Conservation (phyloP, 1,140 invertebrate species). For the Brachionus plicatilis region DNA sequence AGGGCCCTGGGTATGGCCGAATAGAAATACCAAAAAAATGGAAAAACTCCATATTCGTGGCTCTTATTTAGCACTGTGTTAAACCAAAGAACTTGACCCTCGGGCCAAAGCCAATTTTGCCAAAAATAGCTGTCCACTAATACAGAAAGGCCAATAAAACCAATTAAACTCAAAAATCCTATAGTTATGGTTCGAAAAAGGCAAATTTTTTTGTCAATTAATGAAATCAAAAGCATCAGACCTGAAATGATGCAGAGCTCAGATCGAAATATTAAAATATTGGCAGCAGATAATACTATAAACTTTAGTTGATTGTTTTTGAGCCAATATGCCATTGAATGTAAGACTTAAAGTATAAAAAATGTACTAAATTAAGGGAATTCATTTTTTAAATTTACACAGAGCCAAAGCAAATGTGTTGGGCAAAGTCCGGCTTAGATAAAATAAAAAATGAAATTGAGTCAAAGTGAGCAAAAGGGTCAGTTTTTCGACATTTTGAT, state of each 20-base stretch:
- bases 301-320: constrained; percentile 67
- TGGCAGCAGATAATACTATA: constrained; percentile 73
- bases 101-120: constrained; percentile 83
- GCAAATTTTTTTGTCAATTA: background rate
- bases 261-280: constrained; percentile 81
- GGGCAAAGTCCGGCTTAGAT: constrained; percentile 83
- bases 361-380: background rate
- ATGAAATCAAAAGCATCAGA: constrained; percentile 31
- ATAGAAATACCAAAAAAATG: constrained; percentile 97
- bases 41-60: constrained; percentile 89
- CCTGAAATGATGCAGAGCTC: constrained; percentile 67
- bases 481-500: constrained; percentile 70
- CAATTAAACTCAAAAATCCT: background rate
- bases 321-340: constrained; percentile 79
- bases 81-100: constrained; percentile 93
- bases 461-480: constrained; percentile 75
- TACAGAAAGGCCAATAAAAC: constrained; percentile 67
- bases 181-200: background rate
- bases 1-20: constrained; percentile 86
- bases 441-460: constrained; percentile 97
- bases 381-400: constrained; percentile 62
- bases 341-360: constrained; percentile 64
- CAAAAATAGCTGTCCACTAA: constrained; percentile 87
- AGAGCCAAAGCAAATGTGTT: constrained; percentile 89
- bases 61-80: constrained; percentile 91